phyloP scores from a whole-genome alignment of 2,113 vertebrate species.

The Macquaria ambigua region DNA sequence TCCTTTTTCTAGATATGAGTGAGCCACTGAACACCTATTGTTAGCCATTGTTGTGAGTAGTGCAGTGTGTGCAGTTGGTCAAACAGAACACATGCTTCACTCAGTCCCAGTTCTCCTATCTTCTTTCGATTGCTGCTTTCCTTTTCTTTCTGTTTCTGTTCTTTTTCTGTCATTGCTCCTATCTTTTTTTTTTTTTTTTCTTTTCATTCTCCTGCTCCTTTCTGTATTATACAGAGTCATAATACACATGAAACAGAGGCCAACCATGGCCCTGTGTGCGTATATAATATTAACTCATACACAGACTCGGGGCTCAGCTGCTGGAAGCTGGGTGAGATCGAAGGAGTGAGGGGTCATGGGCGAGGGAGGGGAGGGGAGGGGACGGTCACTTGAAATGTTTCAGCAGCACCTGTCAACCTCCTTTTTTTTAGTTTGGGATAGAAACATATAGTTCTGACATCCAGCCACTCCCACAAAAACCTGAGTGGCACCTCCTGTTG shows the following conservation, averaged over 20 bases:
- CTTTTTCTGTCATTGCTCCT: not conserved
- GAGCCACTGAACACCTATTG: constrained; percentile 51
- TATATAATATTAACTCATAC: constrained; percentile 26
- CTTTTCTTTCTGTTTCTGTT: constrained; percentile 6
- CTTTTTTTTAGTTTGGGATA: constrained; percentile 44
- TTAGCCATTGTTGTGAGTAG: constrained; percentile 43
- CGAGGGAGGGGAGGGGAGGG: not conserved
- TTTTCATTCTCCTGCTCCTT: not conserved
- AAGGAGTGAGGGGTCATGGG: constrained; percentile 36
- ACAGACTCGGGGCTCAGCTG: constrained; percentile 30
- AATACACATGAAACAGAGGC: constrained; percentile 34
- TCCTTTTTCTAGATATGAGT: constrained; percentile 50
- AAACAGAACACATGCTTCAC: constrained; percentile 4
- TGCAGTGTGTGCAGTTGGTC: constrained; percentile 19
- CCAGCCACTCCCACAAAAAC: constrained; percentile 1
- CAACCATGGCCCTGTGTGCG: not conserved
- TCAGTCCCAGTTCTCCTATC: constrained; percentile 28
- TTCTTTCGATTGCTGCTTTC: not conserved
- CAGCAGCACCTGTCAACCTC: constrained; percentile 57
- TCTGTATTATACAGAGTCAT: constrained; percentile 8
- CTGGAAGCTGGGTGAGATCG: constrained; percentile 10
- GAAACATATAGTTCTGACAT: constrained; percentile 10
- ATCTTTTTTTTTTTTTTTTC: not conserved
- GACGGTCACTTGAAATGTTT: constrained; percentile 38
- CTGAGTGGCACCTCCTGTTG: not conserved